Conservation (phyloP, 2,888 invertebrate genomes). For the Conomelus anceps region DNA sequence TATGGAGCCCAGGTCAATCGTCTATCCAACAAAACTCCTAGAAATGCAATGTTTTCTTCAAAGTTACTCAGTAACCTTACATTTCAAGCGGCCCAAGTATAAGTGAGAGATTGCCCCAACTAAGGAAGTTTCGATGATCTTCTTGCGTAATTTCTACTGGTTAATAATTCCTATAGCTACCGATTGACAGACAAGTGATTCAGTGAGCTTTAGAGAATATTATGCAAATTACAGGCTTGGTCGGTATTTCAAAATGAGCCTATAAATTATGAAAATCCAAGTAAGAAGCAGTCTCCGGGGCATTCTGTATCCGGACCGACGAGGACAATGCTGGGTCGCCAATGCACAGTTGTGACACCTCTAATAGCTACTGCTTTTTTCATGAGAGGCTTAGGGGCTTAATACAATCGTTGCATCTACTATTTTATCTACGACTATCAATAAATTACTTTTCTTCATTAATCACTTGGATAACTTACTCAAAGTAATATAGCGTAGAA, state of each 20-base stretch:
- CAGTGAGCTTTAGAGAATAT: not conserved
- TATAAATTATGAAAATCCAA: not conserved
- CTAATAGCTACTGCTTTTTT: not conserved
- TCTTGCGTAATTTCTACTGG: not conserved
- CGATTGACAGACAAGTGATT: not conserved
- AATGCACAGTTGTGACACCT: not conserved
- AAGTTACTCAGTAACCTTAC: not conserved
- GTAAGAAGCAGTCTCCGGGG: not conserved
- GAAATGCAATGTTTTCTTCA: too few relatives aligned
- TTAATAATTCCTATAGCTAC: not conserved
- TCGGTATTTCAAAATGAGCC: not conserved
- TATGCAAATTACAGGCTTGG: not conserved
- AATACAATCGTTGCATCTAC: too few relatives aligned
- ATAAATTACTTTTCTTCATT: too few relatives aligned
- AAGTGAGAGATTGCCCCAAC: not conserved
- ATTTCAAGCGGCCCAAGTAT: not conserved
- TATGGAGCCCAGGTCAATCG: too few relatives aligned
- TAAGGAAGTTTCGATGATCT: not conserved
- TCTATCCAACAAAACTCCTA: too few relatives aligned
- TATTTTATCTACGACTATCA: too few relatives aligned
- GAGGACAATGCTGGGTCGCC: not conserved
- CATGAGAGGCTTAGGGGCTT: too few relatives aligned
- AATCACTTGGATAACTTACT: too few relatives aligned
- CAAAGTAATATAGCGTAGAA: too few relatives aligned
- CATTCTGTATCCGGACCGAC: not conserved